phyloP scores from a whole-genome alignment of 2,888 invertebrate species.

The Lycocerus yunnanus region DNA sequence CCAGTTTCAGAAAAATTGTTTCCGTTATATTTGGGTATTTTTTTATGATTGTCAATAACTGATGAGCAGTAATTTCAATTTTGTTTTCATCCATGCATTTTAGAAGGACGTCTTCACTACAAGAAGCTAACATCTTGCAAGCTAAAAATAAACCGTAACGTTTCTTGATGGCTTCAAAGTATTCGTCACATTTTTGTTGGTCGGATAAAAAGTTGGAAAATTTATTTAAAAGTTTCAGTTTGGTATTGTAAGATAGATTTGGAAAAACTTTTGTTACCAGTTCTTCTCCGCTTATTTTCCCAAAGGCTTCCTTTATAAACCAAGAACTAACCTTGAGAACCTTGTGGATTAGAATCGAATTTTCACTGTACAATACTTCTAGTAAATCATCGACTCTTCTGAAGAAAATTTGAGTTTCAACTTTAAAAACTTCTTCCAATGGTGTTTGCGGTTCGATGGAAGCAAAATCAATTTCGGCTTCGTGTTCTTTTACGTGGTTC shows the following conservation, averaged over 20 bases:
- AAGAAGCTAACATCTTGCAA: slow-evolving; percentile 13
- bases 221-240: slow-evolving; percentile 21
- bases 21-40: slow-evolving; percentile 13
- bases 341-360: slow-evolving; percentile 18
- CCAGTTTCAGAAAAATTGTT: slow-evolving; percentile 3
- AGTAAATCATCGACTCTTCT: slow-evolving; percentile 8
- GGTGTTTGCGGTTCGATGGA: slow-evolving; percentile 13
- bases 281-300: slow-evolving; percentile 3
- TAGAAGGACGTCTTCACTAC: slow-evolving; percentile 16
- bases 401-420: slow-evolving; percentile 18
- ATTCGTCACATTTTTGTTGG: slow-evolving; percentile 13
- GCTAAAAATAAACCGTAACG: slow-evolving; percentile 24
- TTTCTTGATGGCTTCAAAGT: slow-evolving; percentile 15
- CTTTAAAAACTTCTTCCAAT: slow-evolving; percentile 27
- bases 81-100: slow-evolving; percentile 10
- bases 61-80: slow-evolving; percentile 12
- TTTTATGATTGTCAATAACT: slow-evolving; percentile 13
- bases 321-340: slow-evolving; percentile 16
- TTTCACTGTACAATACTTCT: slow-evolving; percentile 18
- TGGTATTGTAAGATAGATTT: slow-evolving; percentile 13
- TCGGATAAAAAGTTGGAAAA: slow-evolving; percentile 11
- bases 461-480: slow-evolving; percentile 5
- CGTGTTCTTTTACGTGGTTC: background rate
- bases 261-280: slow-evolving; percentile 24
- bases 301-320: slow-evolving; percentile 23